Percentiles rank a stretch among this genome's conserved stretches.
These are phyloP conservation scores for Montifringilla adamsi DNA, from an alignment of 2,113 vertebrate species.

Conservation along the genomic window DNA sequence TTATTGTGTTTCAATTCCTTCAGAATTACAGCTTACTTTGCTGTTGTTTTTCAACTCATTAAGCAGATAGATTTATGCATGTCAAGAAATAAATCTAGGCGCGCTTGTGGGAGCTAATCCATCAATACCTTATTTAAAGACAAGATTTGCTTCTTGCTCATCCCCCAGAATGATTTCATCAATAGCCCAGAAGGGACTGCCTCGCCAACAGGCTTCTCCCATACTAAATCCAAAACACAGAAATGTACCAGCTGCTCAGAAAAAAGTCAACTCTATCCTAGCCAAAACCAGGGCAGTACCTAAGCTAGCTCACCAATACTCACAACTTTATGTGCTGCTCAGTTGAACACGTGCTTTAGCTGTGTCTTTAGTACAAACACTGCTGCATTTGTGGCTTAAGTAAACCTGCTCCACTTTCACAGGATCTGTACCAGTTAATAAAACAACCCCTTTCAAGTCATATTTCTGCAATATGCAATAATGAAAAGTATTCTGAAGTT, in stretches of 20 bases:
- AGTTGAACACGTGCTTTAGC: accelerated
- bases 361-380: neutral
- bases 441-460: neutral
- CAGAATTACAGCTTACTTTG: neutral
- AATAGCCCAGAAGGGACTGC: neutral
- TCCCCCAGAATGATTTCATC: neutral
- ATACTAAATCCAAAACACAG: neutral
- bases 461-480: neutral
- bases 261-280: neutral
- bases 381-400: neutral
- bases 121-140: neutral
- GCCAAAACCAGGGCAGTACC: neutral
- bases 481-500: neutral
- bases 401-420: neutral
- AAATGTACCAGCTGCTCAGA: neutral
- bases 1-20: neutral
- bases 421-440: neutral
- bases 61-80: neutral
- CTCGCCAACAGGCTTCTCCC: neutral
- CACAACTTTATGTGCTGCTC: neutral
- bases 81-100: neutral
- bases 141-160: neutral
- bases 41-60: neutral
- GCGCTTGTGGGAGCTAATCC: neutral
- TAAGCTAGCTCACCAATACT: neutral